Percentiles rank a stretch among this genome's conserved stretches.
Evolutionary conservation across 92 coral and sea anemone species (phyloP).

Genomic region (Hydrozoanthus gracilis): DNA sequence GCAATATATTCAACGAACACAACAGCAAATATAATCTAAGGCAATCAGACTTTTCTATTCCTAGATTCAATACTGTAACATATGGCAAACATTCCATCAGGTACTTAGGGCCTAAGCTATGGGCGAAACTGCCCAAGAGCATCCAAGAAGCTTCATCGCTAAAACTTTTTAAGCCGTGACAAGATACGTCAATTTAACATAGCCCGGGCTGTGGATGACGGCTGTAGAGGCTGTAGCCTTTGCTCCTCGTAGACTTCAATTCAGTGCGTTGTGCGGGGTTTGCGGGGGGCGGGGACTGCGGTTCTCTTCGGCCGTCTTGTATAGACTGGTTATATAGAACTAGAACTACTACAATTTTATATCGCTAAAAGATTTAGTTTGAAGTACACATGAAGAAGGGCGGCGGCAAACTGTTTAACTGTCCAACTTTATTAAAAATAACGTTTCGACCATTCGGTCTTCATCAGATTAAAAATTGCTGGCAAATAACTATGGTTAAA

Average conservation of each 20-base stretch:
- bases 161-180: slow-evolving; percentile 20
- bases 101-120: slow-evolving; percentile 21
- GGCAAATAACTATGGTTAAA: too few species aligned
- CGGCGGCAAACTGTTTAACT: slow-evolving; percentile 6
- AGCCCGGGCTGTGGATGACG: slow-evolving; percentile 24
- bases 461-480: background rate
- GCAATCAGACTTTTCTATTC: background rate
- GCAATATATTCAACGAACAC: slow-evolving; percentile 30
- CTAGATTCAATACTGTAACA: background rate
- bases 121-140: slow-evolving; percentile 30
- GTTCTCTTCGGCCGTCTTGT: slow-evolving; percentile 19
- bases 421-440: slow-evolving; percentile 1
- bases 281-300: slow-evolving; percentile 29
- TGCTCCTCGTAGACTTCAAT: background rate
- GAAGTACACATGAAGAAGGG: background rate
- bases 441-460: background rate
- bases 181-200: slow-evolving; percentile 13
- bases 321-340: slow-evolving; percentile 10
- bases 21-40: slow-evolving; percentile 28
- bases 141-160: slow-evolving; percentile 37
- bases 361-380: too few species aligned
- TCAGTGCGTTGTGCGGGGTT: background rate
- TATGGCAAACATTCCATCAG: background rate
- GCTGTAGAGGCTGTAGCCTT: slow-evolving; percentile 28
- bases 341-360: background rate